Base-by-base conservation (phyloP, 2,113 vertebrate genomes). In the Onychostoma macrolepis region DNA sequence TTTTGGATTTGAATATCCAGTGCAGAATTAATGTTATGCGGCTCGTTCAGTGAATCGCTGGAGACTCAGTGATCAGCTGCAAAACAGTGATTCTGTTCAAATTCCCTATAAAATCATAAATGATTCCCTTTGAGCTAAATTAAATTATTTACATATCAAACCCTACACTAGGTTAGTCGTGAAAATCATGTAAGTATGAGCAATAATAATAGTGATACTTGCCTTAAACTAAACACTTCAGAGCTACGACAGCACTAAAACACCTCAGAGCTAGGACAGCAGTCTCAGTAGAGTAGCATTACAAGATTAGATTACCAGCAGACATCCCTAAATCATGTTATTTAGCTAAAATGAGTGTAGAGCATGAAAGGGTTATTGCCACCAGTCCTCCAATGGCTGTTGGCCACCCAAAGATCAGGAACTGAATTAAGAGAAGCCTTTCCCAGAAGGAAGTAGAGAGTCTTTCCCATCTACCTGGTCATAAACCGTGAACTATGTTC, bases 311-410 rank as follows among this genome's bases (percentile, higher is more conserved):
- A 89, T 90, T 81, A 89, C 48, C 41, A 72, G 82, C 78, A 86
- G 80, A 85, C 86, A 71, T 84, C 87, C 82, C 36, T 88, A 90
- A 90, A 91, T 92, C 87, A 91, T 82, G 87, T 88, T 89, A 89
- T 91, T 92, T 90, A 86, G 79, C 58, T 83, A 65, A 88, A 92
- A 87, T 85, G 61, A 89, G 76, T 86, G 76, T 76, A 81, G 69
- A 45, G 75, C 82, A 89, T 87, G 86, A 89, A 90, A 89, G 75
- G 67, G 67, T 80, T 69, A 87, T 82, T 88, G 72, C 86, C 85
- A 84, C 80, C 84, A 69, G 53, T 48, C 36, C 36, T 87, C 69
- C 63, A 75, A 11, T 33, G 43, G 56, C 85, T 80, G 45, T 84
- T 81, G 24, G 81, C 72, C 85, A 83, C 56, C 61, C 38, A 85